Percentiles rank a stretch among this genome's conserved stretches.
Conservation (phyloP, 2,797 vertebrate genomes). For the Linurgus olivaceus region DNA sequence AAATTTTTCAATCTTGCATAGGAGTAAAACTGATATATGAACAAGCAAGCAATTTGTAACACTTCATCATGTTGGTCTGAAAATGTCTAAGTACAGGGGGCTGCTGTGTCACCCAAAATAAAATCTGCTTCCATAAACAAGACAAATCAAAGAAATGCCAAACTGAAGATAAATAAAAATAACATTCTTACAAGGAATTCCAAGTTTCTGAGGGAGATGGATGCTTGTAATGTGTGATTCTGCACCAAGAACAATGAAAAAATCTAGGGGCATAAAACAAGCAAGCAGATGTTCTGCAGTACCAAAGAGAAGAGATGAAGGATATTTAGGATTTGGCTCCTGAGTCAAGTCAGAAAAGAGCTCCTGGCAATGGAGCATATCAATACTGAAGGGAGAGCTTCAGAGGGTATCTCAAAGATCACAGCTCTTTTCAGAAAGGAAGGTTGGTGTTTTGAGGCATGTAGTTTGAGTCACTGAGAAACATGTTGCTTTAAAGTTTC, state of each 20-base stretch:
- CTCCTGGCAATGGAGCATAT: background rate
- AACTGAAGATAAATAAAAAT: background rate
- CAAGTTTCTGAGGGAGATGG: accelerated
- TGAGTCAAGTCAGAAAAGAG: background rate
- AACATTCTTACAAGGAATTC: background rate
- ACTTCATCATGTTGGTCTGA: background rate
- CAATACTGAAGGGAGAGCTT: background rate
- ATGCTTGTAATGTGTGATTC: background rate
- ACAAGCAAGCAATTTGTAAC: background rate
- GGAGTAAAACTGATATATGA: background rate
- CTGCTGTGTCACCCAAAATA: background rate
- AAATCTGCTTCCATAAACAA: background rate
- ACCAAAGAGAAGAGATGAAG: background rate
- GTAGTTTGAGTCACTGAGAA: background rate
- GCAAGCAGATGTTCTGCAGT: background rate
- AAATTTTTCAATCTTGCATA: background rate
- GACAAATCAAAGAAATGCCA: background rate
- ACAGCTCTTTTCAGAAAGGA: background rate
- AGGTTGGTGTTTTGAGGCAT: background rate
- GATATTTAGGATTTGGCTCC: background rate
- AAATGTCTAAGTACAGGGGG: background rate
- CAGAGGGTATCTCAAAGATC: background rate
- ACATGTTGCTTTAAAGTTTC: background rate
- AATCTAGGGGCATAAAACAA: background rate
- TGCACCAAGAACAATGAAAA: background rate